Evolutionary conservation across 2,888 invertebrate genomes (phyloP).

Genomic region (Melieria picta): DNA sequence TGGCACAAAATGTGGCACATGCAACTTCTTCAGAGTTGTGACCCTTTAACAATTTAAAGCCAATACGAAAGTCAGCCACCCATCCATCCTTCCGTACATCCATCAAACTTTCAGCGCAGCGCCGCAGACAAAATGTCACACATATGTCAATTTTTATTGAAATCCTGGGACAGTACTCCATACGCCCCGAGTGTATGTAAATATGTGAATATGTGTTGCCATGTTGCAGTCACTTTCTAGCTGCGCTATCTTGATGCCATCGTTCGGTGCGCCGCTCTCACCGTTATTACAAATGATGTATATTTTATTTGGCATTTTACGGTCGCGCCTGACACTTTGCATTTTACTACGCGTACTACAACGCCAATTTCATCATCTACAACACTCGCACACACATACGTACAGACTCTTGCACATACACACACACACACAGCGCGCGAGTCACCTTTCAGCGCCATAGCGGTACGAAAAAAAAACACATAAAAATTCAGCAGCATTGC

Average conservation of each 20-base stretch:
- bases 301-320: conserved; percentile 39
- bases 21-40: no score
- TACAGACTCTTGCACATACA: background rate
- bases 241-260: background rate
- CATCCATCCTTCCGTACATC: background rate
- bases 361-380: background rate
- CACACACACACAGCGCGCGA: background rate
- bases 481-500: no score
- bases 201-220: background rate
- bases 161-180: conserved; percentile 15
- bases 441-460: background rate
- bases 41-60: no score
- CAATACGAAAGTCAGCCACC: no score
- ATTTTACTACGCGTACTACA: conserved; percentile 9
- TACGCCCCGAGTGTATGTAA: background rate
- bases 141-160: conserved; percentile 41
- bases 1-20: no score
- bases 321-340: conserved; percentile 25
- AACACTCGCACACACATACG: background rate
- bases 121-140: conserved; percentile 32
- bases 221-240: background rate
- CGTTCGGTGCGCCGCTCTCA: background rate
- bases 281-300: conserved; percentile 31
- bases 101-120: conserved; percentile 13
- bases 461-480: background rate